Conservation (phyloP, 2,888 invertebrate species). For the Spodoptera picta region DNA sequence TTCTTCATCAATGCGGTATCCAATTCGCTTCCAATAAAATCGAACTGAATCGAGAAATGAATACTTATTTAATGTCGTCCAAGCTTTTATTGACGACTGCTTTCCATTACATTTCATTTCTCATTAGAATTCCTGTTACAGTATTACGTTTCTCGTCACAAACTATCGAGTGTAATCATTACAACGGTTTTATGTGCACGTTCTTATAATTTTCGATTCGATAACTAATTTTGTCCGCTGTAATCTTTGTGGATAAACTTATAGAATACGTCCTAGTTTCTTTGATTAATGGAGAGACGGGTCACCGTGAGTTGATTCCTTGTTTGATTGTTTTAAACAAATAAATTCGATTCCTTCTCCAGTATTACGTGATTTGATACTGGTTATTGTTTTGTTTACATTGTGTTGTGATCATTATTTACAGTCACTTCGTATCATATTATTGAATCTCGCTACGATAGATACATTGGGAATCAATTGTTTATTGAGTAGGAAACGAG, state of each 20-base stretch:
- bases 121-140: neutral
- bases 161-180: constrained; percentile 26
- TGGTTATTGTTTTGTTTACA: constrained; percentile 69
- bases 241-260: constrained; percentile 53
- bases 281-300: constrained; percentile 76
- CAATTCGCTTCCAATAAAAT: too few species aligned
- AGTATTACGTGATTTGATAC: constrained; percentile 70
- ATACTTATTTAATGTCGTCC: too few species aligned
- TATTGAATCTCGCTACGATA: constrained; percentile 54
- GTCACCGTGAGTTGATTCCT: constrained; percentile 63
- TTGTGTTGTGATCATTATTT: constrained; percentile 67
- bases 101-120: neutral
- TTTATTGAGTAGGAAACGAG: constrained; percentile 40
- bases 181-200: constrained; percentile 43
- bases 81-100: neutral
- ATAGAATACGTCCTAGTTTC: constrained; percentile 67
- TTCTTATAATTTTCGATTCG: constrained; percentile 46
- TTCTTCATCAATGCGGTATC: too few species aligned
- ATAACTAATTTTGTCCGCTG: constrained; percentile 50
- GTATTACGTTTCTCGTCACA: constrained; percentile 3
- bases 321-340: constrained; percentile 51
- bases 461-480: constrained; percentile 35
- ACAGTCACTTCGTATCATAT: constrained; percentile 69
- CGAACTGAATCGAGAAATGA: too few species aligned
- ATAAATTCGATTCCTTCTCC: constrained; percentile 61